Conservation (phyloP, 1,140 invertebrate genomes). For the Aphis craccivora region DNA sequence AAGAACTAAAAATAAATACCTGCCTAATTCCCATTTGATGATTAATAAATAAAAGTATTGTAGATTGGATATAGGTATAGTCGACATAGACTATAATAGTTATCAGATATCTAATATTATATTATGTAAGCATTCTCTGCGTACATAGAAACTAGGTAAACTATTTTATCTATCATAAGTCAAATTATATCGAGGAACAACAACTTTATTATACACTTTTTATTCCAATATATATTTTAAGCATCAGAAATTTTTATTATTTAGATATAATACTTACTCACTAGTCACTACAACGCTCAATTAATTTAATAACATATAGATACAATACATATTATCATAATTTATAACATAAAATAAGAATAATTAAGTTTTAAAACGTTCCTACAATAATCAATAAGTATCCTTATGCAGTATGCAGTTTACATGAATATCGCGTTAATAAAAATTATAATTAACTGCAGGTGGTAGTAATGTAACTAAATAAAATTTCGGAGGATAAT, state of each 20-base stretch:
- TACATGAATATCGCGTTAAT: neutral
- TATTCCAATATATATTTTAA: neutral
- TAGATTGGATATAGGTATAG: neutral
- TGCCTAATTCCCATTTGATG: neutral
- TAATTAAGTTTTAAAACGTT: neutral
- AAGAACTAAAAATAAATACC: neutral
- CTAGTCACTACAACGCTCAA: neutral
- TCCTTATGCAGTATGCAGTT: neutral
- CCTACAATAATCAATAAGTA: neutral
- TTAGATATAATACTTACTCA: neutral
- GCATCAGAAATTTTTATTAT: neutral
- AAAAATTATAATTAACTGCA: neutral
- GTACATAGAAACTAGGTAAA: neutral
- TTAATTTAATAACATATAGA: neutral
- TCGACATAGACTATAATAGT: too few relatives aligned
- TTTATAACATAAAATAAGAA: neutral
- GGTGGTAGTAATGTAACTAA: neutral
- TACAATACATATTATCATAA: neutral
- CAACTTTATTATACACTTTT: conserved; percentile 2
- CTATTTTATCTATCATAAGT: neutral
- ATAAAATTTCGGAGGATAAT: neutral
- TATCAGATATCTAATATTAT: too few relatives aligned
- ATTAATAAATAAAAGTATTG: neutral
- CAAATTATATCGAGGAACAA: neutral
- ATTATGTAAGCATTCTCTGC: neutral